Evolutionary conservation across 2,113 vertebrate species (phyloP), one percentile per base, ranked within the genome.

Genomic region (Triplophysa tibetana): DNA sequence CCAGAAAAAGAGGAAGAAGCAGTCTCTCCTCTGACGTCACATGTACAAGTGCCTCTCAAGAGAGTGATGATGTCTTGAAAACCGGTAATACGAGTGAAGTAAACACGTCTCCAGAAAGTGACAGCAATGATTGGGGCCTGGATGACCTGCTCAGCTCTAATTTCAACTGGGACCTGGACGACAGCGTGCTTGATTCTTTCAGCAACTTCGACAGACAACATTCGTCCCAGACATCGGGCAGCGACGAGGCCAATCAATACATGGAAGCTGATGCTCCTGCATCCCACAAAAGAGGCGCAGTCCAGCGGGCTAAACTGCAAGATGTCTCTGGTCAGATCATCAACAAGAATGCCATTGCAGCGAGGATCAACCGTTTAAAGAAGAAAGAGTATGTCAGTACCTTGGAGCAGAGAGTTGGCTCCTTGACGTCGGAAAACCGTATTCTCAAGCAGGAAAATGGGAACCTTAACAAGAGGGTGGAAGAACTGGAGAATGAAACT

Each of bases 341-440:
- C 17, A 93, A 93, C 84, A 94, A 95, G 77, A 93, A 95, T 8
- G 96, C 96, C 23, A 92, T 95, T 0, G 96, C 96, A 1, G 96
- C 97, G 11, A 92, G 96, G n/a, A 75, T 98, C 4, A 98, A 97
- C 85, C 95, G 97, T 50, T 90, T 96, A 65, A 96, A 94, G 90
- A 98, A 99, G 93, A 99, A 97, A 86, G 95, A 96, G 67, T 98
- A 98, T 50, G 92, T 98, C 80, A 91, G 82, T 86, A 94, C 92
- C 58, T 86, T 98, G 88, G 96, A 99, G 91, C 93, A 90, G 70
- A 94, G 93, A 23, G 94, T 97, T 0, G 92, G 91, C 38, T 85
- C 91, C n/a, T 86, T 98, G 85, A 92, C 93, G 0, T 88, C 91
- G 1, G 96, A 98, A 90, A 99, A 98, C 86, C 87, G 87, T 48